Percentiles rank a stretch among this genome's conserved stretches.
These are phyloP conservation scores for Pristionchus japonicus DNA, from an alignment of 2,888 invertebrate genomes.

Conservation along the genomic window DNA sequence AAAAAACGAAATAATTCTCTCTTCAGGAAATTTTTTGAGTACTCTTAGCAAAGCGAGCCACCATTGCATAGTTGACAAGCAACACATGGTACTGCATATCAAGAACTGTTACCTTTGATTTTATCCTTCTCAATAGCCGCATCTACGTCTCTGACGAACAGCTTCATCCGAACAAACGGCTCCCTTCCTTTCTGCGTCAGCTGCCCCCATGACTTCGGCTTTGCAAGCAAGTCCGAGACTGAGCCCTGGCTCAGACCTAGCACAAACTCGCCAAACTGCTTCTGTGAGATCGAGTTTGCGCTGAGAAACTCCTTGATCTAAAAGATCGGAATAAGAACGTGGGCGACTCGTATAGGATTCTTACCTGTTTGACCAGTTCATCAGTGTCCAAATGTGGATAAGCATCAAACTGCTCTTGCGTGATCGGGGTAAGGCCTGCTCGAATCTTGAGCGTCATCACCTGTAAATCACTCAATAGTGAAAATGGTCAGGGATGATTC, in stretches of 20 bases:
- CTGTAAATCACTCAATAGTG: background rate
- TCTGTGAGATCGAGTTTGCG: slow-evolving; percentile 85
- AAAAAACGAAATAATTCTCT: background rate
- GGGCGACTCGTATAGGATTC: background rate
- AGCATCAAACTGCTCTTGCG: slow-evolving; percentile 98
- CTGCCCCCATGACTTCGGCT: slow-evolving; percentile 99
- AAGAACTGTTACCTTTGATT: background rate
- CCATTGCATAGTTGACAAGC: too few species aligned
- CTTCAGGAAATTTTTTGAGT: too few species aligned
- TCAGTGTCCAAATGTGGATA: slow-evolving; percentile 95
- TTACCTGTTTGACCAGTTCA: slow-evolving; percentile 84
- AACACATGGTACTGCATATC: too few species aligned
- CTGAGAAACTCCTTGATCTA: slow-evolving; percentile 77
- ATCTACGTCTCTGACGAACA: slow-evolving; percentile 83
- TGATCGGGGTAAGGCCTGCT: slow-evolving; percentile 93
- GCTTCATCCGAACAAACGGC: slow-evolving; percentile 97
- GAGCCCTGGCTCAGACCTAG: slow-evolving; percentile 95
- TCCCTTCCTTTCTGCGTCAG: slow-evolving; percentile 90
- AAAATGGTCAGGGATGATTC: background rate
- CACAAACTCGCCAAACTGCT: slow-evolving; percentile 98
- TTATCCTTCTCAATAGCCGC: slow-evolving; percentile 40
- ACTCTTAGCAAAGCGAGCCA: too few species aligned
- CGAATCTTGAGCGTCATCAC: slow-evolving; percentile 56
- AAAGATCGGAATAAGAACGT: background rate
- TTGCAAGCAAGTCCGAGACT: slow-evolving; percentile 94